Conservation (phyloP, 2,888 invertebrate genomes). For the Harpalus rufipes region DNA sequence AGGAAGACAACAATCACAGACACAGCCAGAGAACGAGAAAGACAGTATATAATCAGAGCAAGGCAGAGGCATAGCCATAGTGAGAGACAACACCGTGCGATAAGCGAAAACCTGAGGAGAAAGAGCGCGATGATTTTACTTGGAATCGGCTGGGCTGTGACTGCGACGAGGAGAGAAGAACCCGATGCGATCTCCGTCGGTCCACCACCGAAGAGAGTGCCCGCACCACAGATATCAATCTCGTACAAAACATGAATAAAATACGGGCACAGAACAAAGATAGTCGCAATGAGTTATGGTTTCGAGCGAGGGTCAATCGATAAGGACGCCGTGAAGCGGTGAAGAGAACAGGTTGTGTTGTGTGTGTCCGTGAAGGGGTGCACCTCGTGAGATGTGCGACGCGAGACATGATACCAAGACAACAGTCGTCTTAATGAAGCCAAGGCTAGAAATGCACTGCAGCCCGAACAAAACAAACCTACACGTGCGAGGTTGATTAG, state of each 20-base stretch:
- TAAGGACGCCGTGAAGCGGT: conserved; percentile 58
- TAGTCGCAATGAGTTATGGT: conserved; percentile 66
- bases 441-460: not conserved
- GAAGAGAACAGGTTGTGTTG: conserved; percentile 60
- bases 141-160: conserved; percentile 26
- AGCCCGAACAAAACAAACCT: not conserved
- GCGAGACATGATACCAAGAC: conserved; percentile 50
- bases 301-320: conserved; percentile 63
- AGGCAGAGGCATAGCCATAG: conserved; percentile 11
- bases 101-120: conserved; percentile 55
- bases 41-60: conserved; percentile 40
- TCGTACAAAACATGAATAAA: conserved; percentile 66
- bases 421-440: conserved; percentile 50
- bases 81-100: conserved; percentile 60
- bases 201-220: conserved; percentile 50
- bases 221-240: conserved; percentile 65
- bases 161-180: conserved; percentile 28
- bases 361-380: conserved; percentile 52
- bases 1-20: conserved; percentile 39
- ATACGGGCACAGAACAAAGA: conserved; percentile 65
- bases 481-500: conserved; percentile 9
- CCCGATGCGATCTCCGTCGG: conserved; percentile 48
- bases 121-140: conserved; percentile 46
- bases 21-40: conserved; percentile 67
- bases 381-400: conserved; percentile 34